Base-by-base conservation (phyloP, 2,888 invertebrate species). In the Pedicia rivosa region DNA sequence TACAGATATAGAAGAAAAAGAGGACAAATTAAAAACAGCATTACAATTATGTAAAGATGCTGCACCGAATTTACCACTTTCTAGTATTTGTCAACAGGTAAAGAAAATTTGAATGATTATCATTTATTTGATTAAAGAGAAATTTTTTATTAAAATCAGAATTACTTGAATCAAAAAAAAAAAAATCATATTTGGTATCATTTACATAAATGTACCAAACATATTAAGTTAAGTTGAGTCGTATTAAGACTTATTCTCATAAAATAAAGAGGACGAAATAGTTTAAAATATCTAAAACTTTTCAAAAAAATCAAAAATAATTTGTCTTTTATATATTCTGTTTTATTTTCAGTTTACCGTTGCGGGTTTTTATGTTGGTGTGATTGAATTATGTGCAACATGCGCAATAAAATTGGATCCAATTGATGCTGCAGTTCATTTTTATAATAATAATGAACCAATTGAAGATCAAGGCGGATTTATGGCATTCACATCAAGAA, bases 401-500 rank as follows among this genome's bases (percentile, higher is more conserved):
- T 86, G 87, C 53, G 92, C 92, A 0, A 67, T 71, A 35, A 84
- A 81, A 56, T 62, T 82, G n/a, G 97, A 97, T 61, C 84, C 90
- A 0, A 81, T 87, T 48, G 78, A 84, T 50, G 71, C 84, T 40
- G 95, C 86, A 0, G 62, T 86, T 28, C 84, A 88, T 59, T 92
- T 75, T 58, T 92, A 91, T 57, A 75, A 76, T 52, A 83, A 79
- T 48, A 80, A 79, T 38, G 84, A 86, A 49, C 82, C 80, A 1
- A 62, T 69, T 1, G 84, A 84, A 43, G 91, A 92, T 58, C 70
- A 78, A 38, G 83, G 87, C 50, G 91, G 90, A 10, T 77, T 75
- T 50, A 60, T 78, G 24, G 74, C 75, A 9, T 86, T 75, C 53
- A 66, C 68, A 31, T 72, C 74, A 51, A 67, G 79, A 57, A 57